Evolutionary conservation across 2,113 vertebrate genomes (phyloP).

Genomic region (Aptenodytes forsteri): DNA sequence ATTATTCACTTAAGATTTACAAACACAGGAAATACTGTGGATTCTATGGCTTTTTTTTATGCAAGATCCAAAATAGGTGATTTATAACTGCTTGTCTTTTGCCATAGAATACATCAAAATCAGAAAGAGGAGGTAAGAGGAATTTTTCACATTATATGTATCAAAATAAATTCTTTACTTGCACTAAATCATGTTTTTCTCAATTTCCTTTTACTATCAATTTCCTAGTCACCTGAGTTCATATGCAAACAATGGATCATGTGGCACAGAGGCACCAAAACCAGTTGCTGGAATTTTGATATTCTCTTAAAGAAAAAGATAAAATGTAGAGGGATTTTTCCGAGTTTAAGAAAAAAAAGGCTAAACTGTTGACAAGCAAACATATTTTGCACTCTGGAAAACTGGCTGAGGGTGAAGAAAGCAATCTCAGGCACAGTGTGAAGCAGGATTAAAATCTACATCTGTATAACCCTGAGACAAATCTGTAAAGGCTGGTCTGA

Average conservation of each 20-base stretch:
- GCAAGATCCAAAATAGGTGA: background rate
- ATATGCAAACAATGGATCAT: background rate
- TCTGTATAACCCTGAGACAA: background rate
- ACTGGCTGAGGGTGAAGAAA: background rate
- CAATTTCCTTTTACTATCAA: background rate
- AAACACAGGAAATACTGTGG: background rate
- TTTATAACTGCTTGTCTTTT: background rate
- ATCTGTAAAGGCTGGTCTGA: background rate
- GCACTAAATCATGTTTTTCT: background rate
- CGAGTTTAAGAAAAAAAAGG: background rate
- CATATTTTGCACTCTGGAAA: background rate
- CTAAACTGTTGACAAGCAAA: background rate
- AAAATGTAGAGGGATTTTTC: background rate
- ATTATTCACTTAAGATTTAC: background rate
- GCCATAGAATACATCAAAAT: background rate
- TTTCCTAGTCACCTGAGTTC: background rate
- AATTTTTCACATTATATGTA: background rate
- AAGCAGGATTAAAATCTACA: constrained; percentile 37
- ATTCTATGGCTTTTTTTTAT: background rate
- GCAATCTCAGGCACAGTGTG: background rate
- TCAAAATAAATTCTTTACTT: background rate
- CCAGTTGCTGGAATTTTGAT: background rate
- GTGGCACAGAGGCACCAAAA: background rate
- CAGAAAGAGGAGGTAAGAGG: background rate
- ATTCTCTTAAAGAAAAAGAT: background rate